These are phyloP conservation scores for Drosophila barbarae DNA, from an alignment of 2,888 invertebrate species.

Conservation along the genomic window DNA sequence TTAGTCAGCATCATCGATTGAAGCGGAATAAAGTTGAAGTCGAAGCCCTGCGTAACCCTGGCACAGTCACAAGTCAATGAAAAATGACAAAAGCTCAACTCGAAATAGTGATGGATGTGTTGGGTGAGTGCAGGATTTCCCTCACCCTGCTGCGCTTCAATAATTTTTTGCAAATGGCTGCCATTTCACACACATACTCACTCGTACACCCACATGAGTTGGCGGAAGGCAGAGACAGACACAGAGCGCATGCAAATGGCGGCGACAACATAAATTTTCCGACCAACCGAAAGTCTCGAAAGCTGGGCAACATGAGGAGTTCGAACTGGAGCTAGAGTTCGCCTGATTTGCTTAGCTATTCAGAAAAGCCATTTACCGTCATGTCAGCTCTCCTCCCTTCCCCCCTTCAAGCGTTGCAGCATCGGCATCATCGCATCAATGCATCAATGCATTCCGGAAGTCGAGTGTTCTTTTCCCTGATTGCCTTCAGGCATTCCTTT, in stretches of 20 bases:
- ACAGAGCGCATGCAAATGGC: conserved; percentile 36
- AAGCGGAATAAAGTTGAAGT: conserved; percentile 34
- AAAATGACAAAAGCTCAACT: conserved; percentile 46
- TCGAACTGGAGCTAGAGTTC: conserved; percentile 43
- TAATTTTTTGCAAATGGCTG: conserved; percentile 49
- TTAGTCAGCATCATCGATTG: conserved; percentile 37
- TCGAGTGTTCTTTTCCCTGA: conserved; percentile 39
- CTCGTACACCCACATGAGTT: conserved; percentile 16
- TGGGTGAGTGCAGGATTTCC: conserved; percentile 9
- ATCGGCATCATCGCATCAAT: conserved; percentile 27
- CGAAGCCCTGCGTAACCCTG: conserved; percentile 19
- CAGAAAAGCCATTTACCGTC: conserved; percentile 66
- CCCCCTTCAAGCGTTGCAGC: conserved; percentile 11
- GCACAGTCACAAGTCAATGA: conserved; percentile 40
- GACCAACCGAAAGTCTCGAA: conserved; percentile 16
- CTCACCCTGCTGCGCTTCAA: conserved; percentile 34
- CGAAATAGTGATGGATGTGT: conserved; percentile 37
- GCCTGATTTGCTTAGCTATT: conserved; percentile 65
- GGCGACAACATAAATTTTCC: conserved; percentile 36
- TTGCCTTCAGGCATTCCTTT: conserved; percentile 32
- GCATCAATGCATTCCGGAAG: conserved; percentile 35
- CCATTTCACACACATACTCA: conserved; percentile 39
- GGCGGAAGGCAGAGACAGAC: conserved; percentile 1
- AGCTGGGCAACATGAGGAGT: conserved; percentile 38
- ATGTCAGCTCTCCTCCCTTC: conserved; percentile 28